Evolutionary conservation across 2,797 vertebrate species (phyloP), one percentile per base, ranked within the genome.

Genomic region (Champsocephalus gunnari): DNA sequence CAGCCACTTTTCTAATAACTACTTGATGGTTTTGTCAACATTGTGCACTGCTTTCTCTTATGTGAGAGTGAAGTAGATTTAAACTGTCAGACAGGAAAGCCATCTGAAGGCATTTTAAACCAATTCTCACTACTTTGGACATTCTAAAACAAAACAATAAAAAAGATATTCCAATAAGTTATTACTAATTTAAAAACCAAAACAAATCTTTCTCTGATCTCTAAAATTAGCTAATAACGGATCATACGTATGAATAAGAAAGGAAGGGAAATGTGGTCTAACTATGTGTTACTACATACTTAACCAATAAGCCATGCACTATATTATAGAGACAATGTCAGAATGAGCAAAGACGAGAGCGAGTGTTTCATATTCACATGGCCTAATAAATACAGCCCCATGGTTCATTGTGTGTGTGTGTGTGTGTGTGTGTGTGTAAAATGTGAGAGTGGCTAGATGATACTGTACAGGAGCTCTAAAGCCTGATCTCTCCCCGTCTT

Each of bases 401-500:
- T 50, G 57, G 24, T 66, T 61, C 24, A 43, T 0, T 32, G 63
- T 47, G 56, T 12, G 41, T 28, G 3, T 38, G 8, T 34, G 34
- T 8, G 7, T 34, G 34, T 7, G 34, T 34, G 34, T 34, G 7
- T 34, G 6, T 34, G 34, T 34, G 34, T 38, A 2, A 38, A 7
- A 9, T 47, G 44, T 48, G 63, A 49, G 43, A 9, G 62, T 49
- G 45, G 10, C 28, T 62, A 4, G 13, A 71, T 49, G 16, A 71
- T 53, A n/a, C 2, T 59, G 56, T 76, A 85, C 76, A 62, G 65
- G 14, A 41, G 65, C 62, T 69, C 17, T 45, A 51, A 62, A 71
- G 67, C 71, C 81, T 54, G 24, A 66, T 76, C 73, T 77, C 71
- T 66, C 48, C 12, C 48, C 12, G 1, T 76, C 75, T 77, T 66